These are phyloP conservation scores for Crenuchus spilurus DNA, from an alignment of 2,797 vertebrate species.

Conservation along the genomic window DNA sequence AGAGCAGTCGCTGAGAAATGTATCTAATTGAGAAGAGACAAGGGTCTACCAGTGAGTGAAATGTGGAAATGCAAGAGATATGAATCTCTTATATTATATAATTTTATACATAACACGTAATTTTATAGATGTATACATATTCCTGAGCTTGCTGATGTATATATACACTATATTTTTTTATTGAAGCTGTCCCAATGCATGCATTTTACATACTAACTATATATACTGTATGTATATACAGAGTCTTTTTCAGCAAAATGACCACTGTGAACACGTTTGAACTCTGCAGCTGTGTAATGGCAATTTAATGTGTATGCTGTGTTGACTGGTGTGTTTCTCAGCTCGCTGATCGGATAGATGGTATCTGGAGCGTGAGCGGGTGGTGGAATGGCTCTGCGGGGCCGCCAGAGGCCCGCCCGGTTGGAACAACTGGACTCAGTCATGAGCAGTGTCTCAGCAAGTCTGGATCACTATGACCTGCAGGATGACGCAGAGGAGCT, in stretches of 20 bases:
- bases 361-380: slow-evolving; percentile 11
- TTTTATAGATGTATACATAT: too few species aligned
- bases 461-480: slow-evolving; percentile 54
- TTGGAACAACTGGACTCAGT: slow-evolving; percentile 49
- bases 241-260: background rate
- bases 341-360: slow-evolving; percentile 1
- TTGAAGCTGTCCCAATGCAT: background rate
- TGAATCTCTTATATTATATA: too few species aligned
- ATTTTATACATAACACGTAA: too few species aligned
- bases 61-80: too few species aligned
- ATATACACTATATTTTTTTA: too few species aligned
- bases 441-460: slow-evolving; percentile 48
- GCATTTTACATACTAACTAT: background rate
- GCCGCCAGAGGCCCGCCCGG: slow-evolving; percentile 27
- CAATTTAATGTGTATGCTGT: background rate
- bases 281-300: background rate
- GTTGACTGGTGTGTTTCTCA: background rate
- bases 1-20: slow-evolving; percentile 8
- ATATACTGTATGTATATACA: too few species aligned
- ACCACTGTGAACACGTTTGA: background rate
- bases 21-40: slow-evolving; percentile 24
- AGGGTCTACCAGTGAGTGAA: background rate
- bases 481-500: slow-evolving; percentile 53
- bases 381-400: slow-evolving; percentile 34
- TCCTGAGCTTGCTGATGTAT: too few species aligned